Base-by-base conservation (phyloP, 2,888 invertebrate species). In the Melangyna quadrimaculata region DNA sequence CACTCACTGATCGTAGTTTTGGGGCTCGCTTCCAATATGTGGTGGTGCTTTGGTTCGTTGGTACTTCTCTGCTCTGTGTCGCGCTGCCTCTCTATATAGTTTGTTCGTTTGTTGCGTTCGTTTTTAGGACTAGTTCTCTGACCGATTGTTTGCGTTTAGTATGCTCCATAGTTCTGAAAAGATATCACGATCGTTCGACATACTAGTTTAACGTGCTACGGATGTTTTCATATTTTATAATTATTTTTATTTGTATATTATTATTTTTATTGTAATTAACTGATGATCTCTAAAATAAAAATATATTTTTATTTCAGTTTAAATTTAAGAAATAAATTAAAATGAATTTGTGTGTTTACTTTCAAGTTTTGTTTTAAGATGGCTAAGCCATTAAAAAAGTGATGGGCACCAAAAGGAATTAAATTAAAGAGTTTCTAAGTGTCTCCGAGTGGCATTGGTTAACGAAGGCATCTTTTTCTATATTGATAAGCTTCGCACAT, bases 61-160 rank as follows among this genome's bases (percentile, higher is more conserved):
- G 84, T 72, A 84, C 65, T 37, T 35, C 35, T 59, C 59, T 37
- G 59, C 35, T 61, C 24, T 75, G 80, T 77, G 75, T 67, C 80
- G 61, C 67, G 69, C 73, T 77, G 77, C 77, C 72, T 81, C 81
- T 78, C 72, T 72, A 5, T 32, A 32, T 75, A 63, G 72, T 86
- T 70, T 72, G 81, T 86, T 70, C 27, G 32, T 45, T 72, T 63
- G 55, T 57, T 86, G 86, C 78, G 81, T 86, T 86, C 78, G 78
- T 73, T 81, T 84, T 81, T 86, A 86, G 86, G 86, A 86, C 81
- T 86, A 86, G 81, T 86, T 77, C 81, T 81, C 86, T 81, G 86
- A 77, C 55, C 81, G 81, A 78, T 73, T 86, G 81, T 80, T 78
- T 73, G 77, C 73, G 77, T 78, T 86, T 70, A 86, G 86, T 86